Base-by-base conservation (phyloP, 2,113 vertebrate genomes). In the Ammodramus savannarum region DNA sequence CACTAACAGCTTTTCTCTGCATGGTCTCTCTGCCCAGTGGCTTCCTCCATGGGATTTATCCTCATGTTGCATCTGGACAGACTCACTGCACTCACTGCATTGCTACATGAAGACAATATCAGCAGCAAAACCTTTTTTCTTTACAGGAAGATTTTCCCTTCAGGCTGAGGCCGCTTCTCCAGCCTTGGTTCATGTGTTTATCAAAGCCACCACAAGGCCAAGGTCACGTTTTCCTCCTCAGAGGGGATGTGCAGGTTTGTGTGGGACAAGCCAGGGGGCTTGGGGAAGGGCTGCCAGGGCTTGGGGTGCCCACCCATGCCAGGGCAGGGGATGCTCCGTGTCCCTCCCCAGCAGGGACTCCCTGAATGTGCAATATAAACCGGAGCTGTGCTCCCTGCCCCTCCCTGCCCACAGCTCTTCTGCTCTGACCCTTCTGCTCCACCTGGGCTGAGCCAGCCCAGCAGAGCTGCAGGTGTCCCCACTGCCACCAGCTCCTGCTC, bases 21-120 rank as follows among this genome's bases (percentile, higher is more conserved):
- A 10, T 0, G 0, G 8, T 62, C 13, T 62, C 43, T 52, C 51
- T 52, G 43, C 63, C 52, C 32, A 3, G 19, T 14, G 8, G 14
- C 32, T 23, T 39, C 38, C 43, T 55, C 15, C 8, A 0, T 23
- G 23, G 18, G 34, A 39, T 67, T 84, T 81, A 57, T 71, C 31
- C 0, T 0, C 31, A 63, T 23, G 7, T 21, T 80, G 8, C 8
- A 23, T 32, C 67, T 39, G 44, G 48, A 48, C 73, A 46, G 41
- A 29, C 51, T 81, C 7, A 1, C 22, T 80, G 73, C 2, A 2
- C 77, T 90, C 27, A 3, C 44, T 89, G 13, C 29, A 2, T 72
- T 7, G 4, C 72, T 84, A 13, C 20, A 4, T 65, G 46, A 58
- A 68, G 68, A 89, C 68, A 87, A 67, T 11, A 15, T 19, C 16